Conservation (phyloP, 2,113 vertebrate species). For the Catagonus wagneri region DNA sequence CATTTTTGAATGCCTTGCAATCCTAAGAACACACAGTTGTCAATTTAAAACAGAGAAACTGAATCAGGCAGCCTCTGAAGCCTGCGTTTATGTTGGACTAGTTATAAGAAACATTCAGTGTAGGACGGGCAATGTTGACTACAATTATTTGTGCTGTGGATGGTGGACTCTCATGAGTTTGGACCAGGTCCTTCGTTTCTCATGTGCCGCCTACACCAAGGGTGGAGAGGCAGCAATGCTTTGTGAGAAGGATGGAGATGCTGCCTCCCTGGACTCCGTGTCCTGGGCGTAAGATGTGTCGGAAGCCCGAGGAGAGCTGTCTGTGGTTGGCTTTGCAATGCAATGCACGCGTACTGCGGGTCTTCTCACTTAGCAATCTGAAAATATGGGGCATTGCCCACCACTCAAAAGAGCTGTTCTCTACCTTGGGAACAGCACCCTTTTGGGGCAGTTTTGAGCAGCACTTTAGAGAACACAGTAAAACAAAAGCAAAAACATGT, state of each 20-base stretch:
- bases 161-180: not conserved
- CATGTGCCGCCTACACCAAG: not conserved
- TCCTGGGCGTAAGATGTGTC: not conserved
- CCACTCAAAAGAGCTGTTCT: not conserved
- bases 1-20: not conserved
- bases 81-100: conserved; percentile 57
- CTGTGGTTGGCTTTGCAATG: not conserved
- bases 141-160: not conserved
- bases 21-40: conserved; percentile 2
- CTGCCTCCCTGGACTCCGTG: not conserved
- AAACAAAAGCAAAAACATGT: not conserved
- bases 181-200: not conserved
- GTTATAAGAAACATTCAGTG: not conserved
- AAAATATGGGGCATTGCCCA: not conserved
- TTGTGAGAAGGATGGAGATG: not conserved
- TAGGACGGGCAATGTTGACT: not conserved
- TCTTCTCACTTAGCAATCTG: not conserved
- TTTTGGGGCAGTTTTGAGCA: not conserved
- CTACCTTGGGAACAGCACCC: not conserved
- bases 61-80: conserved; percentile 4
- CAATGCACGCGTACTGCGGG: not conserved
- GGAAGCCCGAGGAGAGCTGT: not conserved
- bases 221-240: not conserved
- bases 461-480: not conserved
- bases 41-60: not conserved